A percentile compares a stretch with the other conserved stretches of the same genome.
Conservation (phyloP, 2,113 vertebrate genomes). For the Myotis davidii region DNA sequence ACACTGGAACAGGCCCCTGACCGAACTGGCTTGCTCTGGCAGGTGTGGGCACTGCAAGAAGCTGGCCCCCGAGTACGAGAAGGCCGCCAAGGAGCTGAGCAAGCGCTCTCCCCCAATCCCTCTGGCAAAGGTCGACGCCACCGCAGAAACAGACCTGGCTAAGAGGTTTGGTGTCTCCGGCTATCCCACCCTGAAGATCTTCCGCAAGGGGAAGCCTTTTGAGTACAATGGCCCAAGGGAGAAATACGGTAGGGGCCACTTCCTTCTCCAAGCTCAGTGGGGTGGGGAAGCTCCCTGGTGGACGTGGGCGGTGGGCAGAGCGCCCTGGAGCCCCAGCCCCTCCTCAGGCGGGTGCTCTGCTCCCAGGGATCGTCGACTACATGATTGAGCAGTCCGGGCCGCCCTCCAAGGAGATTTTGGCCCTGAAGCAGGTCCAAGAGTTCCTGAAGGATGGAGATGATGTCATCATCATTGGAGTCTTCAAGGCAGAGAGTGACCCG, state of each 20-base stretch:
- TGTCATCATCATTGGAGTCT: slow-evolving; percentile 92
- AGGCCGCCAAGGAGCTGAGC: slow-evolving; percentile 94
- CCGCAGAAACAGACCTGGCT: slow-evolving; percentile 89
- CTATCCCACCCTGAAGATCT: slow-evolving; percentile 97
- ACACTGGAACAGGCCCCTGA: neutral
- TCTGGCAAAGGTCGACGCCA: slow-evolving; percentile 95
- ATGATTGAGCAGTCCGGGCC: slow-evolving; percentile 96
- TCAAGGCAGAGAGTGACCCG: slow-evolving; percentile 88
- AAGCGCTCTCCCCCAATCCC: slow-evolving; percentile 90
- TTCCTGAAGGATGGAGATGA: slow-evolving; percentile 94
- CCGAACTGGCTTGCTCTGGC: neutral
- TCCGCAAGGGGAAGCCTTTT: slow-evolving; percentile 94
- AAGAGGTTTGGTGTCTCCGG: slow-evolving; percentile 92
- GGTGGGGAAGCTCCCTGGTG: neutral
- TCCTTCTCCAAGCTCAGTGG: fast-evolving
- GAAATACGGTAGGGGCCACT: slow-evolving; percentile 86
- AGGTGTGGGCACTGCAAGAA: slow-evolving; percentile 99
- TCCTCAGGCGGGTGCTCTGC: neutral
- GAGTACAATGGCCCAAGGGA: slow-evolving; percentile 96
- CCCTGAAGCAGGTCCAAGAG: slow-evolving; percentile 94
- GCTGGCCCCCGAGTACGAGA: slow-evolving; percentile 97
- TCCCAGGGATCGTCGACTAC: slow-evolving; percentile 93
- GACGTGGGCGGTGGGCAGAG: fast-evolving
- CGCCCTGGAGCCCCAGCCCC: neutral
- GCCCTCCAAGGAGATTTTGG: slow-evolving; percentile 93